Conservation (phyloP, 2,113 vertebrate species). For the Orthonyx spaldingii region DNA sequence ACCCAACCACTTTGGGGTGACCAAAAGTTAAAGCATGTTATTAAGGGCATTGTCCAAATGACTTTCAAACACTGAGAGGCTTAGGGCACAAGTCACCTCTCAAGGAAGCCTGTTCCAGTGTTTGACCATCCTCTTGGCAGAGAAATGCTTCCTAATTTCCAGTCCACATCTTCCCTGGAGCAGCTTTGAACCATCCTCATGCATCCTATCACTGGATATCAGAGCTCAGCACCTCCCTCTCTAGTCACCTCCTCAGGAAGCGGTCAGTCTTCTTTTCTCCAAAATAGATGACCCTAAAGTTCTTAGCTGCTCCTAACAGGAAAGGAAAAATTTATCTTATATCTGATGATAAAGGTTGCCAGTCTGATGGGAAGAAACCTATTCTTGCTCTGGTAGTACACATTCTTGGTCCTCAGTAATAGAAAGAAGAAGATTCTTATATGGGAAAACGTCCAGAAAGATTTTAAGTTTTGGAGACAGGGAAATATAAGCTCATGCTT, state of each 20-base stretch:
- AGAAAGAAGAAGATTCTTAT: neutral
- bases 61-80: neutral
- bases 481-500: neutral
- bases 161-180: neutral
- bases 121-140: neutral
- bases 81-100: neutral
- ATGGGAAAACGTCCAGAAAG: neutral
- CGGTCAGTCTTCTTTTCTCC: neutral
- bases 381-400: neutral
- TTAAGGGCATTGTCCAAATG: neutral
- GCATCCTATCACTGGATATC: too few relatives aligned
- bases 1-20: neutral
- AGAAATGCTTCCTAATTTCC: neutral
- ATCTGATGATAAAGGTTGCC: neutral
- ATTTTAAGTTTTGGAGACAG: neutral
- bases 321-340: neutral
- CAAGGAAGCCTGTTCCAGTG: neutral
- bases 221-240: neutral
- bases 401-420: neutral
- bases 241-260: neutral
- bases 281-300: neutral
- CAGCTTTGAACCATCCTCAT: neutral
- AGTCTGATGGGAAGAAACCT: neutral
- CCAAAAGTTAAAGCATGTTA: neutral
- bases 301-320: neutral